Evolutionary conservation across 30 jellyfish, hydroid and myxozoan species (phyloP).

Genomic region (Pelagia noctiluca): DNA sequence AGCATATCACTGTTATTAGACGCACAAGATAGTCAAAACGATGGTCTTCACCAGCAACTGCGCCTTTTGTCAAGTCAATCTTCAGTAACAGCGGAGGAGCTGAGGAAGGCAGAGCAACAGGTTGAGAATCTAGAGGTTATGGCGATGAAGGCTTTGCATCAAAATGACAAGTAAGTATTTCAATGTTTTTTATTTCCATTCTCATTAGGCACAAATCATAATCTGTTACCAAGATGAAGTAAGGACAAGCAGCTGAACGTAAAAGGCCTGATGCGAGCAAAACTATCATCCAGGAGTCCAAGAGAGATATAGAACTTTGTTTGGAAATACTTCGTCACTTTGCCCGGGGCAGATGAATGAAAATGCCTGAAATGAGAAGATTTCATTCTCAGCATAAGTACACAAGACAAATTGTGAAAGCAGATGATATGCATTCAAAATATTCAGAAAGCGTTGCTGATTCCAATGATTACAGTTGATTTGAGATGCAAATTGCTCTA

Average conservation of each 20-base stretch:
- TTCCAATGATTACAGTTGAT: neutral
- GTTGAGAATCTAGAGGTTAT: conserved; percentile 49
- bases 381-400: neutral
- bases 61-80: conserved; percentile 20
- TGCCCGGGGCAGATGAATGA: neutral
- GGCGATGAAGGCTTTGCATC: conserved; percentile 43
- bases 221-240: no score
- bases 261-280: neutral
- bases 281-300: neutral
- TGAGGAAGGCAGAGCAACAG: conserved; percentile 11
- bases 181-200: neutral
- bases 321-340: neutral
- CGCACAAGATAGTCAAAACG: conserved; percentile 54
- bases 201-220: neutral
- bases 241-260: conserved; percentile 1
- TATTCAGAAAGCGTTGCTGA: neutral
- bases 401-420: neutral
- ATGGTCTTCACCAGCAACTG: conserved; percentile 20
- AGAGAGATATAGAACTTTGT: neutral
- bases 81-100: conserved; percentile 21
- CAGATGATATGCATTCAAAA: neutral
- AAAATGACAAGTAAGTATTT: conserved; percentile 47
- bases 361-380: neutral
- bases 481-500: neutral
- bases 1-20: conserved; percentile 55